These are phyloP conservation scores for Bufotes viridis DNA, from an alignment of 2,797 vertebrate species.

Conservation along the genomic window DNA sequence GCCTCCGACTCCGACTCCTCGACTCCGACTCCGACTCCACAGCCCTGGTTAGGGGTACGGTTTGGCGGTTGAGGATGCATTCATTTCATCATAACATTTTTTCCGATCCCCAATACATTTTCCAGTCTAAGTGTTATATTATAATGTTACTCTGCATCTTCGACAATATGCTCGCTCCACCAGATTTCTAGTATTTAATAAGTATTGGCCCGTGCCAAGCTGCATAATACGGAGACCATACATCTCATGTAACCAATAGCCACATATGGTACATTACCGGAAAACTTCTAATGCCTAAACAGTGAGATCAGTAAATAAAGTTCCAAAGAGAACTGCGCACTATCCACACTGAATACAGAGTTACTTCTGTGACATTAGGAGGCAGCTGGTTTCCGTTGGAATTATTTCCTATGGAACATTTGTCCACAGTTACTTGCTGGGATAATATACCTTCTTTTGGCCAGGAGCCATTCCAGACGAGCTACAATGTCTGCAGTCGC, in stretches of 20 bases:
- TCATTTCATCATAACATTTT: not conserved
- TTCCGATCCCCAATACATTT: not conserved
- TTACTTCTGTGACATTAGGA: conserved; percentile 47
- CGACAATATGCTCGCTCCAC: not conserved
- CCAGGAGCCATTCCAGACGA: conserved; percentile 49
- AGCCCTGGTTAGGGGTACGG: not conserved
- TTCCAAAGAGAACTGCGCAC: conserved; percentile 12
- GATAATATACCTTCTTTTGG: conserved; percentile 54
- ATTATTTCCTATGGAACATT: conserved; percentile 53
- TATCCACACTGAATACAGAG: conserved; percentile 20
- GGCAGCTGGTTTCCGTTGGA: conserved; percentile 52
- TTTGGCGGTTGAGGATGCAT: not conserved
- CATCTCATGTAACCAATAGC: conserved; percentile 24
- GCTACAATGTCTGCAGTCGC: conserved; percentile 37
- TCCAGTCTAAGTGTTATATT: not conserved
- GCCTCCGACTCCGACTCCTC: no score
- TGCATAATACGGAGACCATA: conserved; percentile 2
- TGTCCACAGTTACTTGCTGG: conserved; percentile 48
- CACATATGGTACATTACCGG: conserved; percentile 43
- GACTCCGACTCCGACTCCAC: no score
- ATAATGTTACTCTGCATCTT: not conserved
- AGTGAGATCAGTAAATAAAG: conserved; percentile 22
- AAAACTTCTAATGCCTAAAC: conserved; percentile 27
- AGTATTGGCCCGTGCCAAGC: not conserved
- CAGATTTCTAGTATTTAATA: not conserved